These are phyloP conservation scores for Agrotis exclamationis DNA, from an alignment of 2,888 invertebrate genomes.

Conservation along the genomic window DNA sequence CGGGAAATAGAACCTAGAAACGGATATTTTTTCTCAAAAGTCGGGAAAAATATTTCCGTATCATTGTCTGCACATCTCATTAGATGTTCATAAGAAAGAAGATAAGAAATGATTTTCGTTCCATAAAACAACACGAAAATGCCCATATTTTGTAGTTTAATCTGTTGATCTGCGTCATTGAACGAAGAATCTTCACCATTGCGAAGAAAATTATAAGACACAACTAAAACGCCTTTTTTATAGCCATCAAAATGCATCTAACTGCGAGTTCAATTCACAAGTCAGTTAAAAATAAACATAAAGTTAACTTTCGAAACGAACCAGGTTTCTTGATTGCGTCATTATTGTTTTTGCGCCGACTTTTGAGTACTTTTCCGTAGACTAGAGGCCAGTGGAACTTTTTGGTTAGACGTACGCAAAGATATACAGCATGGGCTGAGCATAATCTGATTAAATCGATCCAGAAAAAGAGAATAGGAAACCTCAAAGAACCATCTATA, in stretches of 20 bases:
- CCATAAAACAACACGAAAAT: neutral
- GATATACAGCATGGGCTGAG: no score
- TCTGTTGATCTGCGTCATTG: neutral
- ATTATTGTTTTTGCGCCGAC: constrained; percentile 56
- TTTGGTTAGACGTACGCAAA: constrained; percentile 39
- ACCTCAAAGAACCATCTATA: no score
- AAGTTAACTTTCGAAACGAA: constrained; percentile 39
- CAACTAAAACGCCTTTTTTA: neutral
- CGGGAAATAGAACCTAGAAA: no score
- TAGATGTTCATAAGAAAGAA: no score
- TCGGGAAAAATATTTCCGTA: no score
- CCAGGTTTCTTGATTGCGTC: constrained; percentile 48
- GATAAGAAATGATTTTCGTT: no score
- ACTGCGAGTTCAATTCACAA: constrained; percentile 1
- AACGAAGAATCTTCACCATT: neutral
- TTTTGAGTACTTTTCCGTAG: constrained; percentile 55
- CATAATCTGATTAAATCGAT: no score
- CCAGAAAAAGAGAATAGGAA: no score
- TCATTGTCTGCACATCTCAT: no score
- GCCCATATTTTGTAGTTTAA: neutral
- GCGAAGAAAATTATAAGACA: neutral
- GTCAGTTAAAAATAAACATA: constrained; percentile 42
- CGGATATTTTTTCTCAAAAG: no score
- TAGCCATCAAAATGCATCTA: constrained; percentile 2
- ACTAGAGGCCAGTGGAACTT: constrained; percentile 60